phyloP scores from a whole-genome alignment of 2,888 invertebrate species.

The Ptychoptera albimana region DNA sequence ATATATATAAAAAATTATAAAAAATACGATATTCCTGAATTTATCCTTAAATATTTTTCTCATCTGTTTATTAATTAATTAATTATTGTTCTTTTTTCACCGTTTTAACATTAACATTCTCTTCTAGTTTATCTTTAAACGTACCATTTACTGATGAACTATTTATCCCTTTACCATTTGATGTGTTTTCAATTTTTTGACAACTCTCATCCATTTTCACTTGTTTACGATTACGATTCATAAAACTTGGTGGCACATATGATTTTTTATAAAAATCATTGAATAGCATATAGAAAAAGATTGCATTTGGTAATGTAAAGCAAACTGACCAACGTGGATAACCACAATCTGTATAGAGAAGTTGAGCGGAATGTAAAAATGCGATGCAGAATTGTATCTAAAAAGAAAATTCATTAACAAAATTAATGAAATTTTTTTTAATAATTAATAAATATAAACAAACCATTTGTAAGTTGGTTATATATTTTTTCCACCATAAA shows the following conservation, averaged over 20 bases:
- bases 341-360: constrained; percentile 73
- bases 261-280: constrained; percentile 78
- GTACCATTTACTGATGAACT: no score
- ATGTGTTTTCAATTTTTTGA: no score
- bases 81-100: no score
- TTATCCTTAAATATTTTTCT: no score
- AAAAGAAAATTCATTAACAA: constrained; percentile 4
- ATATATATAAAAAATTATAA: no score
- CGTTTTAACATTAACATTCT: no score
- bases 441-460: constrained; percentile 13
- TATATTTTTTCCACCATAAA: constrained; percentile 87
- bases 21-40: no score
- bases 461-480: constrained; percentile 84
- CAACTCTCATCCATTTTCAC: no score
- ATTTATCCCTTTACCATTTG: no score
- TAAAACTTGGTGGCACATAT: constrained; percentile 27
- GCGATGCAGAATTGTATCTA: constrained; percentile 82
- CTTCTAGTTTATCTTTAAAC: no score
- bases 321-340: constrained; percentile 71
- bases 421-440: not conserved
- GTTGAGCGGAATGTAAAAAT: constrained; percentile 71
- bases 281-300: constrained; percentile 87
- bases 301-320: constrained; percentile 76
- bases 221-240: no score
- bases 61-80: no score